Percentiles rank a stretch among this genome's conserved stretches.
Evolutionary conservation across 2,888 invertebrate species (phyloP).

Genomic region (Harpalus rufipes): DNA sequence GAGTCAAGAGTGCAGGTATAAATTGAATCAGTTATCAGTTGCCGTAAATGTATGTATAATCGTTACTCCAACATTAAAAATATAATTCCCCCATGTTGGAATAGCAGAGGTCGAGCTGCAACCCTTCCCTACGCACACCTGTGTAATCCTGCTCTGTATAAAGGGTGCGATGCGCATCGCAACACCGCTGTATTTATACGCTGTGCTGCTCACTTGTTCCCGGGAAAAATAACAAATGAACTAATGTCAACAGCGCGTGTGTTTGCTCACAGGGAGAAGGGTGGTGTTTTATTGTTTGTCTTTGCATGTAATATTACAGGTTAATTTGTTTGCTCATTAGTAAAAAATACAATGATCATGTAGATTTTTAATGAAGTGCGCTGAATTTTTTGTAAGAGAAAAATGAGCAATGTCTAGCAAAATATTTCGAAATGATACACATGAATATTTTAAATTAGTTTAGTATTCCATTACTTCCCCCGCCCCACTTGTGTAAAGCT

Average conservation of each 20-base stretch:
- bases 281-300: slow-evolving; percentile 50
- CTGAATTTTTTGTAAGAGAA: not conserved
- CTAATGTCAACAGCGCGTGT: slow-evolving; percentile 41
- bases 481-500: too few relatives aligned
- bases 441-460: not conserved
- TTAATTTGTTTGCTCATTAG: slow-evolving; percentile 59
- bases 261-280: slow-evolving; percentile 4
- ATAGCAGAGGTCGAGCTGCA: not conserved
- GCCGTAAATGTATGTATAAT: too few relatives aligned
- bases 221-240: slow-evolving; percentile 51
- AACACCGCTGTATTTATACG: slow-evolving; percentile 51
- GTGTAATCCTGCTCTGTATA: slow-evolving; percentile 38
- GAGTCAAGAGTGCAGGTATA: too few relatives aligned
- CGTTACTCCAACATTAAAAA: too few relatives aligned
- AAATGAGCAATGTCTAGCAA: not conserved
- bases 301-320: slow-evolving; percentile 43
- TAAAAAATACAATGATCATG: slow-evolving; percentile 36
- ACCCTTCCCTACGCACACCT: not conserved
- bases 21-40: too few relatives aligned
- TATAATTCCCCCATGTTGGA: not conserved
- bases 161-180: slow-evolving; percentile 20
- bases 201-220: slow-evolving; percentile 39
- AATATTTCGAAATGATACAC: not conserved
- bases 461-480: too few relatives aligned
- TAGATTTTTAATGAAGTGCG: slow-evolving; percentile 4